Conservation (phyloP, 2,113 vertebrate species). For the Paramormyrops kingsleyae region DNA sequence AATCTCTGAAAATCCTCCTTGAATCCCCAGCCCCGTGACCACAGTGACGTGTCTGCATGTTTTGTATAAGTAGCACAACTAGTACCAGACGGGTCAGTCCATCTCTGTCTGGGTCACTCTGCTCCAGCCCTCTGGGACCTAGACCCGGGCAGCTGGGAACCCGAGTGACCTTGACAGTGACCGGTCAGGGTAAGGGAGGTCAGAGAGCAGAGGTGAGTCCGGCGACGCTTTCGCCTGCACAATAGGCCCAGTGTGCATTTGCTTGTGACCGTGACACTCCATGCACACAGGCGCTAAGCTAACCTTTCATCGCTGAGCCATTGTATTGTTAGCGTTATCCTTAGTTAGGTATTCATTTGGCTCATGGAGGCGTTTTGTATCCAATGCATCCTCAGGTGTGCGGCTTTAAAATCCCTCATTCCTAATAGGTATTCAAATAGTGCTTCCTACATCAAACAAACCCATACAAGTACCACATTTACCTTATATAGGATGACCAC, state of each 20-base stretch:
- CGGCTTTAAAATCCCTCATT: not conserved
- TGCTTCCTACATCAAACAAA: not conserved
- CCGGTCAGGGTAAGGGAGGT: not conserved
- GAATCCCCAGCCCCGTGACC: too few relatives aligned
- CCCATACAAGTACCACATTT: not conserved
- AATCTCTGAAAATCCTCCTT: not conserved
- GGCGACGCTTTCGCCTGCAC: not conserved
- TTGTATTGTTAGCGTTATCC: not conserved
- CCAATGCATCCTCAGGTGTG: not conserved
- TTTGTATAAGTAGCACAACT: not conserved
- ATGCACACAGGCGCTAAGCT: not conserved
- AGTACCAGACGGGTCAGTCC: not conserved
- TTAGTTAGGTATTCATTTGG: not conserved
- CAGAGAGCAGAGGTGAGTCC: slow-evolving; percentile 13
- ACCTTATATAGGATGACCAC: not conserved
- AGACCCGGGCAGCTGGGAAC: not conserved
- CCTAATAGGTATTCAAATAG: not conserved
- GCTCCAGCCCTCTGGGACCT: not conserved
- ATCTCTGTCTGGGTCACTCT: not conserved
- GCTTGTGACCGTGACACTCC: not conserved
- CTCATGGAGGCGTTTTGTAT: not conserved
- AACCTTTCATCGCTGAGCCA: not conserved
- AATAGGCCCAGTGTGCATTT: not conserved
- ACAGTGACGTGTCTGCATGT: not conserved
- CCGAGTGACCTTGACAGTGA: slow-evolving; percentile 21